Percentiles rank a stretch among this genome's conserved stretches.
Conservation (phyloP, 2,113 vertebrate species). For the Xerus inauris region DNA sequence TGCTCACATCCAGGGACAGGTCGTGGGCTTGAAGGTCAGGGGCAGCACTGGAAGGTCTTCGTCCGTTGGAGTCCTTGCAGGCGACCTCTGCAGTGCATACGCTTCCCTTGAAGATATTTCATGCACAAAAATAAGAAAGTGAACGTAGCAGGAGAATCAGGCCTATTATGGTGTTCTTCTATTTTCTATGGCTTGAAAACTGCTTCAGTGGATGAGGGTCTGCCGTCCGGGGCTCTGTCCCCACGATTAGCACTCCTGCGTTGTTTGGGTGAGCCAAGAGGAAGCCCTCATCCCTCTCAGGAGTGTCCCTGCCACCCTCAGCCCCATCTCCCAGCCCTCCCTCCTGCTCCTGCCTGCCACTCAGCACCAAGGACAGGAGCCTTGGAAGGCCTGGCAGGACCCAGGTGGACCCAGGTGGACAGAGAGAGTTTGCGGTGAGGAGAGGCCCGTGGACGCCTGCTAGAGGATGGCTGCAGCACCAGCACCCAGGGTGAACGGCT, state of each 20-base stretch:
- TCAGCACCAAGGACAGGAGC: fast-evolving
- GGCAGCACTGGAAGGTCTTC: fast-evolving
- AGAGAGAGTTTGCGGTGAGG: neutral
- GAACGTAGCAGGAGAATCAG: fast-evolving
- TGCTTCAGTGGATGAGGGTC: fast-evolving
- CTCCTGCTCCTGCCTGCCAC: neutral
- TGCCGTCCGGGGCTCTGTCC: too few species aligned
- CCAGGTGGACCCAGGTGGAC: neutral
- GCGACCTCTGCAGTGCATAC: fast-evolving
- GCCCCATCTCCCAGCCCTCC: neutral
- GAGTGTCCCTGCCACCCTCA: neutral
- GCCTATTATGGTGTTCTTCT: fast-evolving
- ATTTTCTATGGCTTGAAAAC: too few species aligned
- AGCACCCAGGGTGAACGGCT: neutral
- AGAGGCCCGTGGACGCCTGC: too few species aligned
- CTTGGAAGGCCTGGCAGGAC: neutral
- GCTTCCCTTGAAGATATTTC: neutral
- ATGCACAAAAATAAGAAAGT: too few species aligned
- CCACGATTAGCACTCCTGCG: neutral
- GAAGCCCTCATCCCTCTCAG: fast-evolving
- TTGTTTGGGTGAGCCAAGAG: too few species aligned
- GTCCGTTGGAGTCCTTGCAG: neutral
- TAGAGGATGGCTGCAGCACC: too few species aligned
- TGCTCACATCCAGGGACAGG: too few species aligned
- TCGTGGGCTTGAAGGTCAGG: too few species aligned